Evolutionary conservation across 2,888 invertebrate species (phyloP).

Genomic region (Drepana falcataria): DNA sequence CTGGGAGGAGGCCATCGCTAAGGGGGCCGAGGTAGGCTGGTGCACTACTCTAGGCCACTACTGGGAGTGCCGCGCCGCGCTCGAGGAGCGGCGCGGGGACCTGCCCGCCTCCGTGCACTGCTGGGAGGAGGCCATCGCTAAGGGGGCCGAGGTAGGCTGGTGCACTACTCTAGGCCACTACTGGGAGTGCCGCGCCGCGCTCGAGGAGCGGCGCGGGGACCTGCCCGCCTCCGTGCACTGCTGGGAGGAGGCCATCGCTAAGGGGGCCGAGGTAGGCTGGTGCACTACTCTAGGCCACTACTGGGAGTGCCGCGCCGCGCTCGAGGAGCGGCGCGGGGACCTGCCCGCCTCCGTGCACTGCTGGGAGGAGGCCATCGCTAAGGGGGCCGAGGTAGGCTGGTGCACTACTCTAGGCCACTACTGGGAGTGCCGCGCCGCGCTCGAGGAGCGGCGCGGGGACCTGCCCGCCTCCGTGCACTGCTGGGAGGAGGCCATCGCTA

Average conservation of each 20-base stretch:
- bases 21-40: constrained; percentile 73
- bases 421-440: too few relatives aligned
- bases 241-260: constrained; percentile 77
- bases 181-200: constrained; percentile 80
- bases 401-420: too few relatives aligned
- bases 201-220: constrained; percentile 76
- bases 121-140: constrained; percentile 77
- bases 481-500: too few relatives aligned
- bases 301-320: too few relatives aligned
- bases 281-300: too few relatives aligned
- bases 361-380: too few relatives aligned
- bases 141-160: constrained; percentile 73
- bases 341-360: too few relatives aligned
- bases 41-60: constrained; percentile 49
- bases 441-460: too few relatives aligned
- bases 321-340: too few relatives aligned
- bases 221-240: constrained; percentile 77
- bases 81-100: constrained; percentile 76
- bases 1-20: constrained; percentile 77
- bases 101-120: constrained; percentile 77
- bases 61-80: constrained; percentile 80
- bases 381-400: too few relatives aligned
- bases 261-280: constrained; percentile 73
- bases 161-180: constrained; percentile 49
- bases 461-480: too few relatives aligned